Conservation (phyloP, 2,797 vertebrate species). For the Pangasius mekongensis region DNA sequence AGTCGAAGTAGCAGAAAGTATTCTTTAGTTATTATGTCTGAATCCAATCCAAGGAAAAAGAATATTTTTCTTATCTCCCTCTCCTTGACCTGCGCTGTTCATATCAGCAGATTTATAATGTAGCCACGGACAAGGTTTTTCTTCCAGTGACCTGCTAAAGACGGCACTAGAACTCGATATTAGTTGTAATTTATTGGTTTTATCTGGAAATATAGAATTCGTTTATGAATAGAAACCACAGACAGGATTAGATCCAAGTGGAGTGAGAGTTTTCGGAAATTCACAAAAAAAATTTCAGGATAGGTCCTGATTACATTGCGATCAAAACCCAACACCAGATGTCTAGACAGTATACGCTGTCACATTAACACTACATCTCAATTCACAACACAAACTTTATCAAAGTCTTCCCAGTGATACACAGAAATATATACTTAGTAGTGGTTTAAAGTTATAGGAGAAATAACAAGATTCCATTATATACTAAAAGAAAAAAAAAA, state of each 20-base stretch:
- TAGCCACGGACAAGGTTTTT: no score
- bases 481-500: neutral
- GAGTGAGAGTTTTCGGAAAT: neutral
- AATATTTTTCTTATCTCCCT: no score
- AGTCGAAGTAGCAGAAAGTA: neutral
- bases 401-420: neutral
- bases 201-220: neutral
- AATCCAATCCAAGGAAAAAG: neutral
- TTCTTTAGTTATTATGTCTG: neutral
- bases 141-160: neutral
- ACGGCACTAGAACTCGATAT: neutral
- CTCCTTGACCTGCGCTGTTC: neutral
- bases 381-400: neutral
- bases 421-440: neutral
- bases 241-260: neutral
- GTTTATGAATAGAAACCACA: neutral
- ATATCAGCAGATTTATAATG: neutral
- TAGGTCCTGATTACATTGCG: no score
- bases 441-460: slow-evolving; percentile 1
- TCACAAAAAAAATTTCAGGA: neutral
- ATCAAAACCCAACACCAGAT: neutral
- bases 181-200: neutral
- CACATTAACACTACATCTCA: neutral
- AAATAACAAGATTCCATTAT: neutral
- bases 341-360: neutral